Percentiles rank a stretch among this genome's conserved stretches.
Evolutionary conservation across 2,113 vertebrate species (phyloP).

Genomic region (Ivindomyrus marchei): DNA sequence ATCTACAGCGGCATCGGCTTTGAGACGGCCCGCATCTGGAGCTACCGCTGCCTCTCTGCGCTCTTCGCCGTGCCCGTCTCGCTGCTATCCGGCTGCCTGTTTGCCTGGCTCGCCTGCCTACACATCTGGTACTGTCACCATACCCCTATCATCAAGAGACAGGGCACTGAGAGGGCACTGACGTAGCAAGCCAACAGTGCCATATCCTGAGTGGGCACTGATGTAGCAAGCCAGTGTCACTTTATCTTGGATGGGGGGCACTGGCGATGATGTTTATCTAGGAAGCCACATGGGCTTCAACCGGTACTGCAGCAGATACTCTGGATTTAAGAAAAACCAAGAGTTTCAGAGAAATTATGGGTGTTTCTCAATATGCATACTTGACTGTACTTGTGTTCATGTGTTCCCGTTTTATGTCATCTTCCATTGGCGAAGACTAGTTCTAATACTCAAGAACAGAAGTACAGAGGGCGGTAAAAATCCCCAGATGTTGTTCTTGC

Average conservation of each 20-base stretch:
- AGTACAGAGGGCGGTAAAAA: not conserved
- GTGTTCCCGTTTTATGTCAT: not conserved
- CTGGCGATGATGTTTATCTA: not conserved
- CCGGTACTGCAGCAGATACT: not conserved
- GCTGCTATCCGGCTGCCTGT: conserved; percentile 55
- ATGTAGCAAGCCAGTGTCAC: not conserved
- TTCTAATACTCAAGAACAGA: not conserved
- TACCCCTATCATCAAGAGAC: not conserved
- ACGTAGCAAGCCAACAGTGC: not conserved
- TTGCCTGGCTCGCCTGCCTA: conserved; percentile 62
- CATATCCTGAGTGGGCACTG: not conserved
- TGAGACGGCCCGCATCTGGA: conserved; percentile 60
- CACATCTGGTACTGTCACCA: conserved; percentile 60
- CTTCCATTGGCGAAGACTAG: not conserved
- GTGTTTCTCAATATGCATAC: not conserved
- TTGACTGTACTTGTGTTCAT: not conserved
- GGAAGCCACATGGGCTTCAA: not conserved
- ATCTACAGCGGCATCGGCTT: conserved; percentile 58
- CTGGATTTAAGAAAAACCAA: not conserved
- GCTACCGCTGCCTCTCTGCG: conserved; percentile 60
- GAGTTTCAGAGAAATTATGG: not conserved
- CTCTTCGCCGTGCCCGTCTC: conserved; percentile 63
- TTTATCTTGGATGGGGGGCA: not conserved
- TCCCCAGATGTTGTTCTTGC: not conserved
- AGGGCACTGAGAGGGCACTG: not conserved